Percentiles rank a stretch among this genome's conserved stretches.
Conservation (phyloP, 1,140 invertebrate genomes). For the Cyclina sinensis region DNA sequence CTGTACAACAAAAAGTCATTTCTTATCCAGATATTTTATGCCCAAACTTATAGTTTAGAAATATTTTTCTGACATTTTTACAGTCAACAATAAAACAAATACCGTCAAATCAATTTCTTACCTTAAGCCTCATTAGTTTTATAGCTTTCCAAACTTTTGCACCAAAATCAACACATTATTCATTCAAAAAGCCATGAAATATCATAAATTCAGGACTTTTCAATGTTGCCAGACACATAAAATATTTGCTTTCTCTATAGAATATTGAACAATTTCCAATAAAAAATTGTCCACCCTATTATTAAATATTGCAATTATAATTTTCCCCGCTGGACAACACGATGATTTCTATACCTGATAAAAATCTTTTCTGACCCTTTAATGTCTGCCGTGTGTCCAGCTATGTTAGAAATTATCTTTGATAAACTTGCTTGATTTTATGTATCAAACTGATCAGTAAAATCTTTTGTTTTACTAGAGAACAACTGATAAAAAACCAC, state of each 20-base stretch:
- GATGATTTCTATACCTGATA: constrained; percentile 20
- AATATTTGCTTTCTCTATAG: neutral
- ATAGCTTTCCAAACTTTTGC: constrained; percentile 20
- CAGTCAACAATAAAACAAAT: neutral
- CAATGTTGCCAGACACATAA: constrained; percentile 19
- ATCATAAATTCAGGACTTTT: constrained; percentile 3
- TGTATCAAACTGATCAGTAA: no score
- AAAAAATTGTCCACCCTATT: constrained; percentile 20
- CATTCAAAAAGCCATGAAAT: neutral
- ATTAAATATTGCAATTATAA: constrained; percentile 19
- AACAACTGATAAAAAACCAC: no score
- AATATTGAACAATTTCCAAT: constrained; percentile 24
- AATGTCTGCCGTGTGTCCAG: no score
- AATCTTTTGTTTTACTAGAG: no score
- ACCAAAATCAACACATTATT: constrained; percentile 22
- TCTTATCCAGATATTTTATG: no score
- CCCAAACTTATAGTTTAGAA: neutral
- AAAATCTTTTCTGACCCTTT: neutral
- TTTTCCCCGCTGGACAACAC: constrained; percentile 9
- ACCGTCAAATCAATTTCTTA: constrained; percentile 1
- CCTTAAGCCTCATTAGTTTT: constrained; percentile 13
- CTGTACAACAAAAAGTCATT: no score
- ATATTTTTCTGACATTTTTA: constrained; percentile 33
- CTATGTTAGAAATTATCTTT: no score
- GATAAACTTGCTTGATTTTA: no score